phyloP scores from a whole-genome alignment of 1,140 invertebrate genomes.

The Drosophila murphyi region DNA sequence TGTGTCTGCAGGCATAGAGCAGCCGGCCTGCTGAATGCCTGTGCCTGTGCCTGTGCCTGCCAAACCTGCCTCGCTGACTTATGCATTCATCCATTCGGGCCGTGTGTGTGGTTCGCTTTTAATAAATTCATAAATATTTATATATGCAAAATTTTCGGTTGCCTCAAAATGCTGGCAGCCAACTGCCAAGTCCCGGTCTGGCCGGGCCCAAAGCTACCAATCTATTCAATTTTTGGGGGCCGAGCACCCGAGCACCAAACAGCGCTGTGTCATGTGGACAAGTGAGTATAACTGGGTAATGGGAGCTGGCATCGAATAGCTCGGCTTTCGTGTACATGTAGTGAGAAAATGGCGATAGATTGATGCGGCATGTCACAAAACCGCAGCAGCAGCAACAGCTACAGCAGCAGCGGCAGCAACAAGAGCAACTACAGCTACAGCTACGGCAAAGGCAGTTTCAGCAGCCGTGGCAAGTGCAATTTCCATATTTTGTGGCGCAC shows the following conservation, averaged over 20 bases:
- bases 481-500: slow-evolving; percentile 70
- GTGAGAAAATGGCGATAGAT: slow-evolving; percentile 75
- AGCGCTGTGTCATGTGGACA: slow-evolving; percentile 27
- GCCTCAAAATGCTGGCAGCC: slow-evolving; percentile 59
- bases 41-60: slow-evolving; percentile 9
- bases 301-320: slow-evolving; percentile 33
- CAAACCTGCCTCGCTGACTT: slow-evolving; percentile 66
- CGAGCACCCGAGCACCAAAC: slow-evolving; percentile 26
- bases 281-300: neutral
- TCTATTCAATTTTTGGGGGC: slow-evolving; percentile 73
- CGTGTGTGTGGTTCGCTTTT: slow-evolving; percentile 73
- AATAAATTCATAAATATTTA: slow-evolving; percentile 84
- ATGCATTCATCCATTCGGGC: slow-evolving; percentile 77
- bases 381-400: slow-evolving; percentile 40
- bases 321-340: neutral
- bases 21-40: slow-evolving; percentile 8
- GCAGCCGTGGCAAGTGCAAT: slow-evolving; percentile 57
- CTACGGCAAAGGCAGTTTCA: slow-evolving; percentile 14
- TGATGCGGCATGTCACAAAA: slow-evolving; percentile 79
- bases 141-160: slow-evolving; percentile 80
- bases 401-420: neutral
- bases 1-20: slow-evolving; percentile 54
- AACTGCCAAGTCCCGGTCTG: slow-evolving; percentile 33
- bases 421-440: neutral
- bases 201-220: slow-evolving; percentile 64